These are phyloP conservation scores for Lepilemur septentrionalis DNA, from an alignment of 2,797 vertebrate species.

Conservation along the genomic window DNA sequence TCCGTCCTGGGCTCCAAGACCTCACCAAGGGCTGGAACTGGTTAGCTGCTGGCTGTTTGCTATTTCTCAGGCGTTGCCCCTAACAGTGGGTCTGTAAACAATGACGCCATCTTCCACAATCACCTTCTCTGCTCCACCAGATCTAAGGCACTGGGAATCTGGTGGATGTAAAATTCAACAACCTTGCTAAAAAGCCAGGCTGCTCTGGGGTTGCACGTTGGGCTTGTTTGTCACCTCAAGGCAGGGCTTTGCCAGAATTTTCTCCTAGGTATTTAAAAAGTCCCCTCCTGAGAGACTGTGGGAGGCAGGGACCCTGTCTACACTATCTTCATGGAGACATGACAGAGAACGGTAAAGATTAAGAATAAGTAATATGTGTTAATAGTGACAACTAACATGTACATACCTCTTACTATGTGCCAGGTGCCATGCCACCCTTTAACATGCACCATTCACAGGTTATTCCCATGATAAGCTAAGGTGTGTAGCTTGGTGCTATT, in stretches of 20 bases:
- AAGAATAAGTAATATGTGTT: neutral
- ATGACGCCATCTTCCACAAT: conserved; percentile 39
- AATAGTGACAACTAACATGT: neutral
- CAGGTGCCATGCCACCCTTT: neutral
- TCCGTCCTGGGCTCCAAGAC: neutral
- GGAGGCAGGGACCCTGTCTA: neutral
- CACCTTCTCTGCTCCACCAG: neutral
- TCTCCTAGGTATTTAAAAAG: neutral
- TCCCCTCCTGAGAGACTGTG: neutral
- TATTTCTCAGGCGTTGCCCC: conserved; percentile 34
- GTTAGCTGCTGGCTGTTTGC: conserved; percentile 20
- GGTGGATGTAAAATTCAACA: neutral
- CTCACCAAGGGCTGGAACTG: conserved; percentile 34
- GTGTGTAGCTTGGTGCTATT: too few relatives aligned
- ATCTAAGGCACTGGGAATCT: neutral
- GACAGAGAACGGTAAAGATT: neutral
- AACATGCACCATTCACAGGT: neutral
- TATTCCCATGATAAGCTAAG: neutral
- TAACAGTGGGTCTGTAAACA: conserved; percentile 53
- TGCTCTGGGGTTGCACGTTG: neutral
- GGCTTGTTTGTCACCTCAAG: neutral
- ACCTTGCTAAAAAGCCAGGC: neutral
- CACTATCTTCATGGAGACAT: neutral
- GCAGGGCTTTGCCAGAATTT: neutral
- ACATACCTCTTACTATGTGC: neutral